Percentiles rank a stretch among this genome's conserved stretches.
Conservation (phyloP, 1,140 invertebrate genomes). For the Drosophila insularis region DNA sequence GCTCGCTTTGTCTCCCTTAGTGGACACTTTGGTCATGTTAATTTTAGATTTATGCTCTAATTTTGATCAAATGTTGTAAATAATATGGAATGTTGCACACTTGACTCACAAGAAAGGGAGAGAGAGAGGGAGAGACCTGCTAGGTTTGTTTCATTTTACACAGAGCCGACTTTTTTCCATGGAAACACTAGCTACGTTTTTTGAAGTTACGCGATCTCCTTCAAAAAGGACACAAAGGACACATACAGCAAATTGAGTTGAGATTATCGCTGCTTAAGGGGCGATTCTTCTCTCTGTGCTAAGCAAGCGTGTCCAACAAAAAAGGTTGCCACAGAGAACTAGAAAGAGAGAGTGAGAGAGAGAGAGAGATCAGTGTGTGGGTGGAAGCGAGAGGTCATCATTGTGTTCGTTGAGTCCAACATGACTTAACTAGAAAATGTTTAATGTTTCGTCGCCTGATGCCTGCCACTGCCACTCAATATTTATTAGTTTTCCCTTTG, state of each 20-base stretch:
- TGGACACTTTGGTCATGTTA: slow-evolving; percentile 12
- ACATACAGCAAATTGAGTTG: slow-evolving; percentile 63
- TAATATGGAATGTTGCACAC: slow-evolving; percentile 62
- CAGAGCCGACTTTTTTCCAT: slow-evolving; percentile 62
- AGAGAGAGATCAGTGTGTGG: neutral
- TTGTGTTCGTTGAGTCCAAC: slow-evolving; percentile 32
- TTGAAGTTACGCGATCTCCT: slow-evolving; percentile 20
- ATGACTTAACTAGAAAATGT: slow-evolving; percentile 78
- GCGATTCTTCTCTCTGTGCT: slow-evolving; percentile 26
- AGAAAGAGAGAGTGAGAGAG: slow-evolving; percentile 9
- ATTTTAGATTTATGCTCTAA: slow-evolving; percentile 63
- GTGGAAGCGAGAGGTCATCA: slow-evolving; percentile 7
- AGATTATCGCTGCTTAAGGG: slow-evolving; percentile 67
- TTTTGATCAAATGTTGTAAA: slow-evolving; percentile 73
- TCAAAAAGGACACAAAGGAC: slow-evolving; percentile 17
- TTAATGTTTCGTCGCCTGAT: slow-evolving; percentile 50
- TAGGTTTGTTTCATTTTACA: slow-evolving; percentile 65
- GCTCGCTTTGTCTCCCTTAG: no score
- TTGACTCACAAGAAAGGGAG: slow-evolving; percentile 33
- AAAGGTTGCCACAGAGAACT: slow-evolving; percentile 18
- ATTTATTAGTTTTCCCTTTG: slow-evolving; percentile 57
- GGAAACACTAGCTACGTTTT: slow-evolving; percentile 42
- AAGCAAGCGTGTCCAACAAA: slow-evolving; percentile 63
- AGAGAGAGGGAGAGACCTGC: neutral
- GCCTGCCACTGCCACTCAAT: slow-evolving; percentile 33